A percentile compares a stretch with the other conserved stretches of the same genome.
These are phyloP conservation scores for Alcedo atthis DNA, from an alignment of 2,797 vertebrate genomes.

Conservation along the genomic window DNA sequence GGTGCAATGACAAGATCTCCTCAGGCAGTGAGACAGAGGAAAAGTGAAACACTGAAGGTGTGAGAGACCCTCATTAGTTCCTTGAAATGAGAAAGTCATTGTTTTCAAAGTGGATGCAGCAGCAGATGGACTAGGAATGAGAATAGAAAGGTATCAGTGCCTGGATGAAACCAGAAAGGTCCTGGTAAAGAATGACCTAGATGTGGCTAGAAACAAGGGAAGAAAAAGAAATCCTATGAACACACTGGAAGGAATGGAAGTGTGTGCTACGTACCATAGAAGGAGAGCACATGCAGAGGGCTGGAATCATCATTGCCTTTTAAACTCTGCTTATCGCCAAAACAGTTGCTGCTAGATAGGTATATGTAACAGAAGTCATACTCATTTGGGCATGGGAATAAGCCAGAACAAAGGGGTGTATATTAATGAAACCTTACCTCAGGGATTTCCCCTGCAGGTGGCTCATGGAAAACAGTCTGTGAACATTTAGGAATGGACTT, in stretches of 20 bases:
- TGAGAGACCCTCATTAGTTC: not conserved
- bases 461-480: not conserved
- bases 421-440: not conserved
- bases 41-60: not conserved
- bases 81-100: constrained; percentile 16
- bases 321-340: not conserved
- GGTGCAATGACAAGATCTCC: not conserved
- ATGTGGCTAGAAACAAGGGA: not conserved
- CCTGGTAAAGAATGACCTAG: not conserved
- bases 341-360: not conserved
- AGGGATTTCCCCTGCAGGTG: not conserved
- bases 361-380: not conserved
- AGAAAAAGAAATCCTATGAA: not conserved
- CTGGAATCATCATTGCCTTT: not conserved
- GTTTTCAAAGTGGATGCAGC: not conserved
- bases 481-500: not conserved
- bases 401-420: not conserved
- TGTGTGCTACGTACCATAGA: not conserved
- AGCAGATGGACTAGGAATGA: not conserved
- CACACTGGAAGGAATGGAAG: not conserved
- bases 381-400: not conserved
- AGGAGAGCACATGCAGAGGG: not conserved
- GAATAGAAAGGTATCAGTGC: not conserved
- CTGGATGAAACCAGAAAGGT: not conserved
- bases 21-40: not conserved